Evolutionary conservation across 2,888 invertebrate genomes (phyloP).

Genomic region (Netelia fuscicornis): DNA sequence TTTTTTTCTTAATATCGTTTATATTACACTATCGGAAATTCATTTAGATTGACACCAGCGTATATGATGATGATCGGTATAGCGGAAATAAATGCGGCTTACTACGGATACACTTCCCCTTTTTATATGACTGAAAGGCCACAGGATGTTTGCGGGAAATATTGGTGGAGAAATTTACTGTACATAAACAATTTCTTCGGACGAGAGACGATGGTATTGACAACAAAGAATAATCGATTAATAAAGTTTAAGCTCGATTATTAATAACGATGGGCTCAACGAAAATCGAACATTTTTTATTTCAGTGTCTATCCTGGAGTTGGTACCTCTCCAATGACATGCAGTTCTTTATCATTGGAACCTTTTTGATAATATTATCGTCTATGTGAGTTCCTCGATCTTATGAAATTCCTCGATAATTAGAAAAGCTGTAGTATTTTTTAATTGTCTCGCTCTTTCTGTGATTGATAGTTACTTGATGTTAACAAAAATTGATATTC

Average conservation of each 20-base stretch:
- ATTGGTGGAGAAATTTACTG: slow-evolving; percentile 86
- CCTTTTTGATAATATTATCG: slow-evolving; percentile 84
- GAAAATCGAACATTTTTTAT: slow-evolving; percentile 41
- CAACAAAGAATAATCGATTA: background rate
- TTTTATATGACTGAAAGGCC: slow-evolving; percentile 82
- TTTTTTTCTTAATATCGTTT: background rate
- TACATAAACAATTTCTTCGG: slow-evolving; percentile 86
- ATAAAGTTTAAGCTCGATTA: slow-evolving; percentile 6
- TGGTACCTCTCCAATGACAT: slow-evolving; percentile 86
- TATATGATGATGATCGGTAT: slow-evolving; percentile 84
- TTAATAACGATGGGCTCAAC: background rate
- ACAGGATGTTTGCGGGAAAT: slow-evolving; percentile 84
- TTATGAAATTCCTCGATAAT: background rate
- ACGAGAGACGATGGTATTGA: slow-evolving; percentile 82
- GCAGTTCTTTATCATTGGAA: slow-evolving; percentile 84
- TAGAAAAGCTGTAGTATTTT: slow-evolving; percentile 1
- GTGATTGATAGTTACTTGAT: background rate
- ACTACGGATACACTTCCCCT: slow-evolving; percentile 82
- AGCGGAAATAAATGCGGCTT: slow-evolving; percentile 82
- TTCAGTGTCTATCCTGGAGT: slow-evolving; percentile 85
- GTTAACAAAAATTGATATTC: background rate
- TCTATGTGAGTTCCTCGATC: slow-evolving; percentile 81
- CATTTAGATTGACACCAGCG: slow-evolving; percentile 84
- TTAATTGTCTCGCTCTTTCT: background rate
- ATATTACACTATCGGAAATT: background rate